A percentile compares a stretch with the other conserved stretches of the same genome.
Evolutionary conservation across 2,797 vertebrate species (phyloP).

Genomic region (Pseudomugil tenellus): DNA sequence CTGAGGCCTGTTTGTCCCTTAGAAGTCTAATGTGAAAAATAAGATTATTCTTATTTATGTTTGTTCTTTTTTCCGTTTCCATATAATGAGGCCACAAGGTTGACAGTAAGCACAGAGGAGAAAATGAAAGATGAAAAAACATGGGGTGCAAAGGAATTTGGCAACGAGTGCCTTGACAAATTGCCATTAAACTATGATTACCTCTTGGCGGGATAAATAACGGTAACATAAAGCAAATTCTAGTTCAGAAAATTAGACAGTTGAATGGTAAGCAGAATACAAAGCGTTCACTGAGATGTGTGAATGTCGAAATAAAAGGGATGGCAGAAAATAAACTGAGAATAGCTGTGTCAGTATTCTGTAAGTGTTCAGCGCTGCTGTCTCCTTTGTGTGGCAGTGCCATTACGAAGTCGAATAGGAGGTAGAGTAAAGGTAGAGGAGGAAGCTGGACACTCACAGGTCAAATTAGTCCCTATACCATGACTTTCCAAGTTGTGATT

Average conservation of each 20-base stretch:
- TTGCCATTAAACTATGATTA: slow-evolving; percentile 39
- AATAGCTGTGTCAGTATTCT: slow-evolving; percentile 1
- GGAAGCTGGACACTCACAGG: slow-evolving; percentile 47
- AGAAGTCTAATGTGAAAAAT: slow-evolving; percentile 67
- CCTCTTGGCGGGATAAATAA: slow-evolving; percentile 38
- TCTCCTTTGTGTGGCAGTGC: slow-evolving; percentile 21
- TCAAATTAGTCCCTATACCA: slow-evolving; percentile 66
- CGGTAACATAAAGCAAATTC: slow-evolving; percentile 40
- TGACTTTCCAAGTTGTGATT: slow-evolving; percentile 62
- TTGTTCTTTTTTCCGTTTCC: slow-evolving; percentile 36
- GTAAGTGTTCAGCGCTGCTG: slow-evolving; percentile 4
- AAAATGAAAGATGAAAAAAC: slow-evolving; percentile 19
- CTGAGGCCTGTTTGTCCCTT: slow-evolving; percentile 62
- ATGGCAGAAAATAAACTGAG: slow-evolving; percentile 11
- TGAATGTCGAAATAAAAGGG: neutral
- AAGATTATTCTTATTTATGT: slow-evolving; percentile 58
- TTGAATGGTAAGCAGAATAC: slow-evolving; percentile 13
- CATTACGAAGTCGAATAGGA: slow-evolving; percentile 33
- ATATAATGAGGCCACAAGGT: slow-evolving; percentile 64
- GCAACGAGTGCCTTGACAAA: slow-evolving; percentile 32
- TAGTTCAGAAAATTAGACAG: slow-evolving; percentile 26
- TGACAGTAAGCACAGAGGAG: slow-evolving; percentile 19
- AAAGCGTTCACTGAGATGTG: slow-evolving; percentile 20
- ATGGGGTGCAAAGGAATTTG: slow-evolving; percentile 34
- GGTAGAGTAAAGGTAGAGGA: slow-evolving; percentile 24